A percentile compares a stretch with the other conserved stretches of the same genome.
These are phyloP conservation scores for Sycobia sp. DNA, from an alignment of 1,140 invertebrate genomes.

Conservation along the genomic window DNA sequence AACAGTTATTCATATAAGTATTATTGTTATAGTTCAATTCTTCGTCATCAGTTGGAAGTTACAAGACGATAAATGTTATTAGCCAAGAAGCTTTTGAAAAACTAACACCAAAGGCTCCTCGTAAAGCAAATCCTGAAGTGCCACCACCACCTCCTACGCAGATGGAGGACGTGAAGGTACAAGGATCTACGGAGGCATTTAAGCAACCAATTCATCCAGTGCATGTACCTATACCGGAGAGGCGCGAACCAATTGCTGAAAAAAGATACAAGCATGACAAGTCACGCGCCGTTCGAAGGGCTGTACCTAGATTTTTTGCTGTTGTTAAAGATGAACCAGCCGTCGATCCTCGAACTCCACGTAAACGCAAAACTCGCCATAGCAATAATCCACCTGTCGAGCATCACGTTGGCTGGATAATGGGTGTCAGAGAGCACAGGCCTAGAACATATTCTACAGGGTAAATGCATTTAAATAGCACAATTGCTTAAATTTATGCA, in stretches of 20 bases:
- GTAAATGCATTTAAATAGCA: conserved; percentile 58
- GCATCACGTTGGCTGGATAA: conserved; percentile 96
- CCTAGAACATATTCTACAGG: conserved; percentile 76
- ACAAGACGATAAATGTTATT: conserved; percentile 90
- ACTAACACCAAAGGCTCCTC: conserved; percentile 69
- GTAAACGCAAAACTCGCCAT: conserved; percentile 91
- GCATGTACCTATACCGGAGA: conserved; percentile 48
- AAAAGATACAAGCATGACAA: conserved; percentile 32
- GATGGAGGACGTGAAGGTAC: conserved; percentile 49
- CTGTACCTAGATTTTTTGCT: conserved; percentile 85
- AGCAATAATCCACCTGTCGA: conserved; percentile 92
- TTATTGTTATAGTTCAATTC: conserved; percentile 49
- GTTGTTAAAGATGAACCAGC: conserved; percentile 82
- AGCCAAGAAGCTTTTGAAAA: conserved; percentile 87
- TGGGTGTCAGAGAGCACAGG: conserved; percentile 85
- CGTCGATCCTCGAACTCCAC: conserved; percentile 69
- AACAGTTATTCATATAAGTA: too few relatives aligned
- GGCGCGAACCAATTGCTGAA: conserved; percentile 45
- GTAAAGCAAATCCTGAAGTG: conserved; percentile 70
- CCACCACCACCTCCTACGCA: conserved; percentile 79
- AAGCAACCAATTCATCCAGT: conserved; percentile 19
- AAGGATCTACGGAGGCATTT: conserved; percentile 15
- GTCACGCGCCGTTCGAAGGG: conserved; percentile 32
- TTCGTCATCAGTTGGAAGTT: conserved; percentile 64
- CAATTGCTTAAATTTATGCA: too few relatives aligned